Evolutionary conservation across 35 echinoderm and acorn worm species (phyloP), one percentile per base, ranked within the genome.

Genomic region (Lytechinus pictus): DNA sequence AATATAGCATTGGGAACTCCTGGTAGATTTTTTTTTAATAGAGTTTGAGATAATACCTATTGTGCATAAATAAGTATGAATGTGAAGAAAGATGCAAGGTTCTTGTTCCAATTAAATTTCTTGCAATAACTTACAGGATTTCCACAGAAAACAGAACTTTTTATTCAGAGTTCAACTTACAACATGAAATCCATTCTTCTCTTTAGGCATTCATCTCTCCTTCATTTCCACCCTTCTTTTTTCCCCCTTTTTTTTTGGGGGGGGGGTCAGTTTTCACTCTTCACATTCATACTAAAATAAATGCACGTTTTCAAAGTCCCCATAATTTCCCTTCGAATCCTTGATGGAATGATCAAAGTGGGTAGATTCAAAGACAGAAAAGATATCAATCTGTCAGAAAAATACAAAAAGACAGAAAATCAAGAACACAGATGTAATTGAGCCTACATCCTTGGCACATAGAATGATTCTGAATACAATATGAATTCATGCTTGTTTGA

Each of bases 291-390:
- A 44, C 33, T 4, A 79, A 79, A 16, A 79, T 79, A 24, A 19
- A 79, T 79, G 66, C 6, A 24, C 66, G 19, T 79, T 16, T 79
- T 24, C 21, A 24, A 79, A 79, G 8, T n/a, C 19, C 66, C 7
- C 61, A 71, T 71, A 21, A 16, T 79, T 79, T 79, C 21, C 66
- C 66, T 79, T 79, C n/a, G 21, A 16, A 16, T 79, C 66, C 66
- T 79, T 21, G 5, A 71, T 71, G 14, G 5, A 79, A 79, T 79
- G 66, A 24, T 58, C 56, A 58, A 58, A n/a, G 66, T 79, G 66
- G 66, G 66, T 79, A n/a, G 66, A n/a, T 79, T 79, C 66, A 79
- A 79, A 79, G 66, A 79, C n/a, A 16, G n/a, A 79, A 79, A 79
- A 79, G 66, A 79, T 24, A 16, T 79, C n/a, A 24, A 79, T 79